Evolutionary conservation across 1,140 invertebrate genomes (phyloP), one percentile per base, ranked within the genome.

Genomic region (Atta texana): DNA sequence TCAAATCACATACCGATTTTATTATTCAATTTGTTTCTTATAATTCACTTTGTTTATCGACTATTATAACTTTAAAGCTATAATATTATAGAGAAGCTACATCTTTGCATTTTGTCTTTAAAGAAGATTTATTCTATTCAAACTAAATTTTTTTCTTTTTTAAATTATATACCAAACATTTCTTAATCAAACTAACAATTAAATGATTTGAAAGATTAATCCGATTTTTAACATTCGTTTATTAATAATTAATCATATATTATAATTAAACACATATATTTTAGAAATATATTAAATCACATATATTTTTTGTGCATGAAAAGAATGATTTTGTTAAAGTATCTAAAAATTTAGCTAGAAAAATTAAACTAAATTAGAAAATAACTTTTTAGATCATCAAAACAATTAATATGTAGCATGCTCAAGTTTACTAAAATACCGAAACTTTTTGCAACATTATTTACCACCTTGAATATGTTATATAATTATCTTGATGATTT

Each of bases 1-100:
- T 75, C 18, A 75, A 75, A 75, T 75, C 72, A 59, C n/a, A 59
- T 34, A 53, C 16, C 53, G 8, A 4, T 39, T 59, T 75, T 61
- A 24, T 24, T 39, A 0, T 21, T 28, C 28, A 16, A 12, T 18
- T n/a, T 61, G 0, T 5, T 24, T 39, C 39, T 75, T 24, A 59
- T 24, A 75, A 21, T n/a, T 14, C n/a, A 57, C 31, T 71, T 59
- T 1, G 21, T 34, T 82, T 44, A 2, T 18, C 34, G 7, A 44
- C 4, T 16, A 72, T 51, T 53, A 53, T 12, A 31, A 18, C 8
- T 77, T 44, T n/a, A 14, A 63, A 44, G n/a, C 31, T 44, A 3
- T 63, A 61, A 12, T 39, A 39, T 75, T 39, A 39, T 75, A 1
- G 3, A 75, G 18, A 8, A 44, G n/a, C 3, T 75, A 7, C n/a